A percentile compares a stretch with the other conserved stretches of the same genome.
phyloP scores from a whole-genome alignment of 2,113 vertebrate genomes.

The Athene cunicularia region DNA sequence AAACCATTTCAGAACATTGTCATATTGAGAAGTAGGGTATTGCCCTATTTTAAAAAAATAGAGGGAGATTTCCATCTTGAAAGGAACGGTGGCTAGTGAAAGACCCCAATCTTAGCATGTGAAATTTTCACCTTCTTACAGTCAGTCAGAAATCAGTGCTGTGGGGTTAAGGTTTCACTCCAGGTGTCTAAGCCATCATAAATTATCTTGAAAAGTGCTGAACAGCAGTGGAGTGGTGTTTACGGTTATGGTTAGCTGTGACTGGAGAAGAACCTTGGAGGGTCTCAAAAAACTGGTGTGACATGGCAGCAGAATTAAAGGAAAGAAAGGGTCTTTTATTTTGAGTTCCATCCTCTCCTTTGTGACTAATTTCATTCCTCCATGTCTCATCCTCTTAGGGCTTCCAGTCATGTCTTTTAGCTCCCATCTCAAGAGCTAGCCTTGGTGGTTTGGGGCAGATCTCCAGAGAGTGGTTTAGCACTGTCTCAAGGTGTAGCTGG shows the following conservation, averaged over 20 bases:
- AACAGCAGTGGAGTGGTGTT: neutral
- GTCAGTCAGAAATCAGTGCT: neutral
- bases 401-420: accelerated
- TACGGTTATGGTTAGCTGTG: neutral
- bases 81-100: neutral
- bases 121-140: neutral
- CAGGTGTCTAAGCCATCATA: neutral
- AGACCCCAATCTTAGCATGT: neutral
- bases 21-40: accelerated
- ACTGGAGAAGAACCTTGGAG: neutral
- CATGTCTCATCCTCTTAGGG: neutral
- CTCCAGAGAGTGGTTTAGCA: neutral
- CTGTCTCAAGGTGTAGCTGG: neutral
- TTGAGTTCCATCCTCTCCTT: neutral
- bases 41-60: neutral
- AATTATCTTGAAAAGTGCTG: neutral
- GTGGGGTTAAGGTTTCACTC: neutral
- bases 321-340: neutral
- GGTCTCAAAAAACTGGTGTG: neutral
- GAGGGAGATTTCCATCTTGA: neutral
- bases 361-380: neutral
- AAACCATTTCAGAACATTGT: neutral
- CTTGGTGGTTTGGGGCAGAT: neutral
- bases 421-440: neutral
- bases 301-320: neutral